Base-by-base conservation (phyloP, 92 coral and sea anemone genomes). In the Epizoanthus scotinus region DNA sequence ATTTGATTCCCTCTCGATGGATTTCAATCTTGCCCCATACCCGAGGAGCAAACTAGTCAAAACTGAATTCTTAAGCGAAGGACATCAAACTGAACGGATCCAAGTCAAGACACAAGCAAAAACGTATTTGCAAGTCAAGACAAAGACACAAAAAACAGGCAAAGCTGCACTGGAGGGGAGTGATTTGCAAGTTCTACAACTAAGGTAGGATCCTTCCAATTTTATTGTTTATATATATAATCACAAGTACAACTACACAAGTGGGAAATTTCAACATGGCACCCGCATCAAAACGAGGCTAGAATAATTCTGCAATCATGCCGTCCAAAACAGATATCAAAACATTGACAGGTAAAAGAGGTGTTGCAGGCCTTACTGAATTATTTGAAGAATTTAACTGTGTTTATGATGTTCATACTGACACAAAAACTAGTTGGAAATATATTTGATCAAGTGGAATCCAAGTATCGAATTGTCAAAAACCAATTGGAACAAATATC, bases 381-480 rank as follows among this genome's bases (percentile, higher is more conserved):
- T 19, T 86, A 9, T 82, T 86, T 42, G 90, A 86, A 82, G 89
- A 82, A 52, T 86, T 86, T 81, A 34, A 82, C 36, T 14, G 62
- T 40, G 74, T 86, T 36, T 28, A 67, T 38, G 77, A 50, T 17
- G 47, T 86, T 34, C 42, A 54, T 29, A 34, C 63, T 38, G 83
- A 82, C 52, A 58, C 71, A 73, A 71, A n/a, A 86, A 40, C 50
- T 71, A 22, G 52, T 82, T 63, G 66, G 72, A 55, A 56, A 26
- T 42, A 56, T 82, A 15, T 86, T 49, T 36, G 55, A 56, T 2
- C 82, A 81, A 62, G 56, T 82, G 14, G 90, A 86, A 54, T 55
- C 75, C 19, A 86, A 73, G 42, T 86, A 86, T 67, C 65, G 86
- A 57, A 64, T 12, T 40, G 47, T 81, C 14, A 83, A 72, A 53